Evolutionary conservation across 2,113 vertebrate genomes (phyloP).

Genomic region (Gnathonemus longibarbis): DNA sequence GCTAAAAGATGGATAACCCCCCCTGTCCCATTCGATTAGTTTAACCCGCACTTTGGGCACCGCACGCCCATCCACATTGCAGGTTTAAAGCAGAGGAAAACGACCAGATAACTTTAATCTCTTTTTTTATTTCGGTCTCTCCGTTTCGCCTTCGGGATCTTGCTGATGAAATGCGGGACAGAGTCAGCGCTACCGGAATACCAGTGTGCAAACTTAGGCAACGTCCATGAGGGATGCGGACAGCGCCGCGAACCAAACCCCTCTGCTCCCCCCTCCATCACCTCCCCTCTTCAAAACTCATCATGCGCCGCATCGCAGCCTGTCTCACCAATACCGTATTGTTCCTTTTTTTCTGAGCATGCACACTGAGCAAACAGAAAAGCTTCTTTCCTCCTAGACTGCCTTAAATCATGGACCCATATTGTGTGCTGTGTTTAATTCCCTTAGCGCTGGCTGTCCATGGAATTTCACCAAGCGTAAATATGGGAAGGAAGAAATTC

Average conservation of each 20-base stretch:
- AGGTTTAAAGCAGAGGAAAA: conserved; percentile 4
- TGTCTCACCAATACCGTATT: background rate
- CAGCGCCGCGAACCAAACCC: background rate
- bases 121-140: background rate
- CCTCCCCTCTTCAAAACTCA: background rate
- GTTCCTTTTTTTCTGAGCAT: background rate
- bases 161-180: background rate
- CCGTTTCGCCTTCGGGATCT: background rate
- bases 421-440: background rate
- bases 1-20: conserved; percentile 50
- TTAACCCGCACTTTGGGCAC: conserved; percentile 44
- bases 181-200: background rate
- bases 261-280: background rate
- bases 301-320: background rate
- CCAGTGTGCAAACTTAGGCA: background rate
- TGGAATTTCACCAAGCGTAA: background rate
- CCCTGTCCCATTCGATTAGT: conserved; percentile 57
- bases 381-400: background rate
- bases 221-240: background rate
- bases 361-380: background rate
- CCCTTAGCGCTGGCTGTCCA: background rate
- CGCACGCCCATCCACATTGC: conserved; percentile 41
- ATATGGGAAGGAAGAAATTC: background rate
- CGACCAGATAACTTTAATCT: background rate
- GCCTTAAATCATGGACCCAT: background rate